Evolutionary conservation across 2,113 vertebrate genomes (phyloP).

Genomic region (Myotis lucifugus): DNA sequence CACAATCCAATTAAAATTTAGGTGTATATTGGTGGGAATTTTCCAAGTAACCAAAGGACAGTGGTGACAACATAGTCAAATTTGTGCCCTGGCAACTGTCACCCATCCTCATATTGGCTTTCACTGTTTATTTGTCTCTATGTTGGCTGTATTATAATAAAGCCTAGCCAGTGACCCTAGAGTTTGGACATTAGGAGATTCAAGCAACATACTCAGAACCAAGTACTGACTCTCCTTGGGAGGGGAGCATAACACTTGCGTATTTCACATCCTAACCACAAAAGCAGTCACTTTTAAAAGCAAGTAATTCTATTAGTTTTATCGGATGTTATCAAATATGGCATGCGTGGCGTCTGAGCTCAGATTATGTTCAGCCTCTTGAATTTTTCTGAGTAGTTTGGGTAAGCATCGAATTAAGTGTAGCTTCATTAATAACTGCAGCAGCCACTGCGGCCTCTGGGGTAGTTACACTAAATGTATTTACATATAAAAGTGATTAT

Average conservation of each 20-base stretch:
- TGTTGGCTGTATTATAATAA: neutral
- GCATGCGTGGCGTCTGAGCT: neutral
- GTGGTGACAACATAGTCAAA: neutral
- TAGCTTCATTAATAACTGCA: conserved; percentile 67
- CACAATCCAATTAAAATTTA: neutral
- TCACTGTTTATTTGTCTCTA: neutral
- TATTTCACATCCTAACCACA: neutral
- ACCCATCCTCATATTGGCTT: neutral
- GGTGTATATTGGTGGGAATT: neutral
- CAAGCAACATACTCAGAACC: neutral
- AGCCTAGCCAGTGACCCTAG: neutral
- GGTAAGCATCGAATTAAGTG: conserved; percentile 52
- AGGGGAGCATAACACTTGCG: neutral
- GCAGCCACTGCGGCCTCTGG: conserved; percentile 34
- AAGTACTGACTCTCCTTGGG: neutral
- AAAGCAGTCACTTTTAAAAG: neutral
- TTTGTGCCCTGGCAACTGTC: neutral
- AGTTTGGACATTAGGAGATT: neutral
- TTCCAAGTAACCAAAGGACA: neutral
- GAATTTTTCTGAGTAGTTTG: conserved; percentile 62
- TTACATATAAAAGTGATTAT: conserved; percentile 76
- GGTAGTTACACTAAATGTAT: conserved; percentile 65
- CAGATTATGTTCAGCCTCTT: conserved; percentile 4
- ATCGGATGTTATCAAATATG: neutral
- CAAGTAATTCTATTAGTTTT: neutral